Percentiles rank a stretch among this genome's conserved stretches.
These are phyloP conservation scores for Amiota communis DNA, from an alignment of 2,888 invertebrate species.

Conservation along the genomic window DNA sequence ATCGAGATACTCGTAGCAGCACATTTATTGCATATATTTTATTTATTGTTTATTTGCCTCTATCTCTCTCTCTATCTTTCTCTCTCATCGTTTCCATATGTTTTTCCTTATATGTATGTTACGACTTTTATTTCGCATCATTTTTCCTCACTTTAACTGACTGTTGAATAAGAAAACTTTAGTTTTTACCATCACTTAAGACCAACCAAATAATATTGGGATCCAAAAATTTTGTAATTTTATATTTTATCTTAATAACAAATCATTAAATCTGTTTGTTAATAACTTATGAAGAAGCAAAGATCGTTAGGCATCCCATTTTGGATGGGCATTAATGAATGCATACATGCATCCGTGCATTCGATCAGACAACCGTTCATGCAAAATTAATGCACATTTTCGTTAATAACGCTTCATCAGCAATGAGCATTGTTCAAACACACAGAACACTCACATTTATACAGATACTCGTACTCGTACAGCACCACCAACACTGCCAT, in stretches of 20 bases:
- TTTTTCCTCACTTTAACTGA: not conserved
- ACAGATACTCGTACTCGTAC: constrained; percentile 27
- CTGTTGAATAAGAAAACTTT: no score
- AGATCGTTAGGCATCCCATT: no score
- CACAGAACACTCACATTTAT: not conserved
- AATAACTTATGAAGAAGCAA: no score
- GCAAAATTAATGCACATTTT: constrained; percentile 57
- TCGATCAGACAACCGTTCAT: constrained; percentile 54
- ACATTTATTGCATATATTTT: constrained; percentile 42
- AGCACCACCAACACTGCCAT: no score
- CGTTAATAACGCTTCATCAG: constrained; percentile 59
- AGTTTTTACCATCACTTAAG: no score
- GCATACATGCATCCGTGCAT: constrained; percentile 51
- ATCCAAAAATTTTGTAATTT: no score
- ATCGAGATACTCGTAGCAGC: constrained; percentile 35
- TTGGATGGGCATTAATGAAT: no score
- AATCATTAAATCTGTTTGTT: no score
- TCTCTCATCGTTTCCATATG: constrained; percentile 32
- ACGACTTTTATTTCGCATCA: not conserved
- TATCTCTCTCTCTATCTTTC: constrained; percentile 19
- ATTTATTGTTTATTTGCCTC: constrained; percentile 49
- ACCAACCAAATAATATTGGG: no score
- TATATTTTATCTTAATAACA: no score
- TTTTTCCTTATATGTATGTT: constrained; percentile 26
- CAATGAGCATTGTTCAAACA: constrained; percentile 14